Evolutionary conservation across 2,113 vertebrate genomes (phyloP).

Genomic region (Vimba vimba): DNA sequence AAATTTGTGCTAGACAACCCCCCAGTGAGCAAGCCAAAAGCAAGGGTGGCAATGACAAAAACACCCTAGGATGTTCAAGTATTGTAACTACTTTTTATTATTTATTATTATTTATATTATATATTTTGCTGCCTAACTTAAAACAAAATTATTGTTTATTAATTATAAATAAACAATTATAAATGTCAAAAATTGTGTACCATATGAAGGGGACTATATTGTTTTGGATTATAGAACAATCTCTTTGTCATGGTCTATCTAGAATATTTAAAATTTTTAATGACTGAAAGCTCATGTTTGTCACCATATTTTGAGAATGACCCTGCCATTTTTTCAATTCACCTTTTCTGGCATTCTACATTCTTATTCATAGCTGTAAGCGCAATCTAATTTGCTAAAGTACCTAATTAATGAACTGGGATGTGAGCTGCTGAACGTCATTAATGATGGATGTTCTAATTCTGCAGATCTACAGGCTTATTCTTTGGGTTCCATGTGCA

Average conservation of each 20-base stretch:
- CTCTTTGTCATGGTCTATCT: neutral
- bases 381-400: neutral
- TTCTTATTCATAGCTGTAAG: neutral
- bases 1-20: neutral
- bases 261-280: no score
- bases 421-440: constrained; percentile 3
- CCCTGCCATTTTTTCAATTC: neutral
- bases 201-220: neutral
- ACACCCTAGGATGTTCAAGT: neutral
- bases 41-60: neutral
- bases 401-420: neutral
- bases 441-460: neutral
- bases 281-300: neutral
- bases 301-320: neutral
- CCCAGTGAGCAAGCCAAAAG: neutral
- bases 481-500: neutral
- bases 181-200: neutral
- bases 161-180: neutral
- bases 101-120: neutral
- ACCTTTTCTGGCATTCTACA: neutral
- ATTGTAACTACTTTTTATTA: neutral
- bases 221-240: neutral
- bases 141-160: neutral
- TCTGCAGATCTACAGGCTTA: neutral
- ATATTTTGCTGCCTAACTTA: neutral